A percentile compares a stretch with the other conserved stretches of the same genome.
Evolutionary conservation across 2,113 vertebrate species (phyloP).

Genomic region (Poeciliopsis retropinna): DNA sequence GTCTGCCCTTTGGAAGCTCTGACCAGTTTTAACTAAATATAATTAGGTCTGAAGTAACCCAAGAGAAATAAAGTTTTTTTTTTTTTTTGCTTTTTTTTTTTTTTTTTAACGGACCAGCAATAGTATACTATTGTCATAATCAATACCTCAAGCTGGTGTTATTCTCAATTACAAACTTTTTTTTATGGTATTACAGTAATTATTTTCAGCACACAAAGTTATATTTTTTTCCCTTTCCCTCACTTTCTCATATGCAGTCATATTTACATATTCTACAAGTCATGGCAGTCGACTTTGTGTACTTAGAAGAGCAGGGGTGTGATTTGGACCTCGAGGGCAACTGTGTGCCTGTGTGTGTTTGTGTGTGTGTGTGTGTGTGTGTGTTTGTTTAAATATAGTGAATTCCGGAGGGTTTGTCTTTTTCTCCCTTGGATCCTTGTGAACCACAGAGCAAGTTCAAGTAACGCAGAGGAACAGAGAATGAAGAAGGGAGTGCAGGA

Average conservation of each 20-base stretch:
- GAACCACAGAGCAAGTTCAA: conserved; percentile 59
- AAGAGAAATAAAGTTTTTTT: not conserved
- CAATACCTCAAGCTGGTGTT: not conserved
- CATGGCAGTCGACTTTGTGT: conserved; percentile 45
- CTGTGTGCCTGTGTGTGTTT: conserved; percentile 19
- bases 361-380: conserved; percentile 20
- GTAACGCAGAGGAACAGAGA: conserved; percentile 30
- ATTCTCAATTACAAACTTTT: not conserved
- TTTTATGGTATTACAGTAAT: not conserved
- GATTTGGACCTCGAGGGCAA: conserved; percentile 39
- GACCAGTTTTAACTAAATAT: not conserved
- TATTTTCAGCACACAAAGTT: not conserved
- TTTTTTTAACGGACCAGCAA: not conserved
- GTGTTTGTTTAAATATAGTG: conserved; percentile 71
- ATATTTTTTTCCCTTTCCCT: not conserved
- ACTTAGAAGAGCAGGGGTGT: conserved; percentile 33
- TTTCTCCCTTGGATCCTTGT: conserved; percentile 68
- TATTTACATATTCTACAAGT: conserved; percentile 14
- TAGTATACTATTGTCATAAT: not conserved
- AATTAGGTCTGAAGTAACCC: not conserved
- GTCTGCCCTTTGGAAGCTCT: not conserved
- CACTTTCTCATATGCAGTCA: conserved; percentile 3
- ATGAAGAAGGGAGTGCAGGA: conserved; percentile 4
- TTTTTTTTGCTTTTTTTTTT: not conserved
- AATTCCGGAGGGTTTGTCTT: conserved; percentile 66